Percentiles rank a stretch among this genome's conserved stretches.
Conservation (phyloP, 1,140 invertebrate species). For the Cylas formicarius region DNA sequence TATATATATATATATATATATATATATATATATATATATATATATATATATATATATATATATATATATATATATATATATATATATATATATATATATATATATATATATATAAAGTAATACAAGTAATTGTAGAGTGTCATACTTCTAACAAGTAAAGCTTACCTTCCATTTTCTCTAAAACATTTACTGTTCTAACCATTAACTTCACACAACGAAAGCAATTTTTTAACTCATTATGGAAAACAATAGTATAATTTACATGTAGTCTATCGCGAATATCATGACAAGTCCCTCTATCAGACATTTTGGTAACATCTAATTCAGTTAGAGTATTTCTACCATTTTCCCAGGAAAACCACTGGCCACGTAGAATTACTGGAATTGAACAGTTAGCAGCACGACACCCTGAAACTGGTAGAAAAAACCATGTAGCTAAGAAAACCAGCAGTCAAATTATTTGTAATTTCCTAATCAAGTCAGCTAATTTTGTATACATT, state of each 20-base stretch:
- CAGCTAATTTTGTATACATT: too few species aligned
- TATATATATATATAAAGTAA: neutral
- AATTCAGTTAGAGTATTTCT: conserved; percentile 75
- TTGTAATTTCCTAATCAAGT: conserved; percentile 5
- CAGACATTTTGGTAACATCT: conserved; percentile 66
- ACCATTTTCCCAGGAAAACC: conserved; percentile 89
- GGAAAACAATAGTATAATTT: conserved; percentile 82
- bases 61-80: too few species aligned
- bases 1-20: too few species aligned
- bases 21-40: too few species aligned
- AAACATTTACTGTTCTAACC: conserved; percentile 80
- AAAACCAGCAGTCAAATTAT: neutral
- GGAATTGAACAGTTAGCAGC: conserved; percentile 57
- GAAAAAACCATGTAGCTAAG: neutral
- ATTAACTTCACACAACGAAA: conserved; percentile 80
- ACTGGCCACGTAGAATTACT: conserved; percentile 68
- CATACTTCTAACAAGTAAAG: conserved; percentile 23
- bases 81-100: too few species aligned
- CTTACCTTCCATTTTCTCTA: conserved; percentile 82
- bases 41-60: too few species aligned
- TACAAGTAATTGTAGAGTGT: neutral
- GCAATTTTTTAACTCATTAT: conserved; percentile 54
- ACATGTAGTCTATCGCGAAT: conserved; percentile 65
- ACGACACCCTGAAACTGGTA: conserved; percentile 8
- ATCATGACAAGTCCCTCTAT: conserved; percentile 63